Evolutionary conservation across 2,113 vertebrate species (phyloP), one percentile per base, ranked within the genome.

Genomic region (Murina feae): DNA sequence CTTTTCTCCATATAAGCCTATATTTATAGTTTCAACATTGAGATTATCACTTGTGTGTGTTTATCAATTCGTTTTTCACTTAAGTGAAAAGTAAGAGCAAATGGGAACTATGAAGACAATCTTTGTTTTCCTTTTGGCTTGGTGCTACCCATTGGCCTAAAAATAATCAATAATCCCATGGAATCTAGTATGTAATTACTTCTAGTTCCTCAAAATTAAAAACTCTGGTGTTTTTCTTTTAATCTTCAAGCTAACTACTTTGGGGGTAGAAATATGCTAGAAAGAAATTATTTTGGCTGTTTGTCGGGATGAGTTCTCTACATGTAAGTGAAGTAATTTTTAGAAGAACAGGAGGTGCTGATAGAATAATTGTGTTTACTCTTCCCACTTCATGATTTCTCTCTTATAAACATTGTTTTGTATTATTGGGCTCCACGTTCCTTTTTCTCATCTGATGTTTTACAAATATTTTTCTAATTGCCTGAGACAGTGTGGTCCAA

Each of bases 401-500:
- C 92, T 97, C 96, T 98, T 97, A 97, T 97, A 98, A 98, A 98
- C 97, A 98, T 97, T 97, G 97, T 97, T 98, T 98, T 98, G 97
- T 97, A 97, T 98, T 98, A 98, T 98, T 98, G 97, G 97, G 94
- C 97, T 98, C 97, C 97, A 95, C 82, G 65, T 97, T 98, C 97
- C 96, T 97, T 98, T 96, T 98, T 98, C 97, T 97, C 98, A 98
- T 98, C 97, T 98, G 97, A 98, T 98, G 98, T 98, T 98, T 98
- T 98, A 98, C 98, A 98, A 98, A 98, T 98, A 98, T 98, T 98
- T 98, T 98, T 98, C 98, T 98, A 98, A 98, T 98, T 98, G 98
- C 98, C 97, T 96, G 98, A 98, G 98, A 98, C 98, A 98, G 98
- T 98, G 98, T 98, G 98, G 98, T 98, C 98, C 98, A 98, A 98